Evolutionary conservation across 2,113 vertebrate genomes (phyloP).

Genomic region (Dasyprocta punctata): DNA sequence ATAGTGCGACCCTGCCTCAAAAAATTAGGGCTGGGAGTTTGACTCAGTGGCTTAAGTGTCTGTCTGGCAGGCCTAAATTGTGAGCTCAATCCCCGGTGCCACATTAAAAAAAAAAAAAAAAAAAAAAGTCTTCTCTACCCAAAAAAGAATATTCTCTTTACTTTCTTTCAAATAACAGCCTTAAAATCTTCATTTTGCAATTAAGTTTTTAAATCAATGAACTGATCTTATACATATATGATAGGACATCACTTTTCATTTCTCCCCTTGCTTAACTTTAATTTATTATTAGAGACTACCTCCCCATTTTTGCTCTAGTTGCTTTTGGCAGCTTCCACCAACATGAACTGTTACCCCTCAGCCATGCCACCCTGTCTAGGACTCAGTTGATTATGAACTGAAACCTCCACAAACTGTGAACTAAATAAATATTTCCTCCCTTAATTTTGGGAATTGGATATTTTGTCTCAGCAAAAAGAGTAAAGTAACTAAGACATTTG

Average conservation of each 20-base stretch:
- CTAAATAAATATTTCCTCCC: neutral
- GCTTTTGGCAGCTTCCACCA: neutral
- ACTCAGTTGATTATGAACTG: neutral
- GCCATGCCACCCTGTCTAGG: neutral
- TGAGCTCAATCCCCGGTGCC: no score
- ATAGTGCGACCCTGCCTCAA: no score
- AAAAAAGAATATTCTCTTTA: neutral
- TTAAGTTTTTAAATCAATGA: neutral
- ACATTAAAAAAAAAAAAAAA: no score
- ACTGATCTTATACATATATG: neutral
- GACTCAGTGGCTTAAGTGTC: no score
- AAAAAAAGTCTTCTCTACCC: no score
- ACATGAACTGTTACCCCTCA: neutral
- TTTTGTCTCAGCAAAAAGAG: neutral
- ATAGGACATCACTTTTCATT: neutral
- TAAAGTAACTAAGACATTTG: neutral
- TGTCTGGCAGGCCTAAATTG: no score
- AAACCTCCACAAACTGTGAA: neutral
- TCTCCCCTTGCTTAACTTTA: neutral
- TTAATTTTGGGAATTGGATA: neutral
- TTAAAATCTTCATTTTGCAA: slow-evolving; percentile 18
- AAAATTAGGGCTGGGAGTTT: no score
- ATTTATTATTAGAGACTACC: neutral
- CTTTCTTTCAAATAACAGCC: neutral
- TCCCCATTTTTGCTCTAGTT: neutral